phyloP scores from a whole-genome alignment of 2,888 invertebrate species.

The Thymelicus acteon region DNA sequence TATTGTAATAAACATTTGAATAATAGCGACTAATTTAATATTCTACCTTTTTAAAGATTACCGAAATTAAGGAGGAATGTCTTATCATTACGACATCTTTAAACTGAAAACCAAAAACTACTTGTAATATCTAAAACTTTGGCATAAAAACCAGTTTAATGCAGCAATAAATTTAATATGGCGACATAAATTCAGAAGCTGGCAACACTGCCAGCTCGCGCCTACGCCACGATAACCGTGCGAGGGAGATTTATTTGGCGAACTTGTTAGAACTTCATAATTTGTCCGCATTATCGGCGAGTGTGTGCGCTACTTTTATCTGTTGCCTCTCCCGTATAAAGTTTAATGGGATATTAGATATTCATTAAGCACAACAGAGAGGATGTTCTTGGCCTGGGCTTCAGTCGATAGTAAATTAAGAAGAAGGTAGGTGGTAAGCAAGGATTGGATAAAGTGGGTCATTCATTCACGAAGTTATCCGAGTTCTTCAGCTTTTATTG shows the following conservation, averaged over 20 bases:
- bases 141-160: constrained; percentile 17
- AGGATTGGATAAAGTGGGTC: no score
- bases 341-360: constrained; percentile 34
- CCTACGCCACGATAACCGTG: constrained; percentile 69
- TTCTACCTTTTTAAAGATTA: no score
- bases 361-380: constrained; percentile 25
- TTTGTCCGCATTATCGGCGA: constrained; percentile 73
- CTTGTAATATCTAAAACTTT: background rate
- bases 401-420: no score
- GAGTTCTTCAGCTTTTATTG: no score
- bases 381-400: no score
- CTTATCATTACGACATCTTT: no score
- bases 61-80: no score
- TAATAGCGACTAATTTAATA: no score
- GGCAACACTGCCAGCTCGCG: constrained; percentile 58
- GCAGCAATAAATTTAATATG: constrained; percentile 32
- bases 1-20: no score
- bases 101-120: background rate
- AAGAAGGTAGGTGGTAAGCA: no score
- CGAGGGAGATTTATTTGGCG: constrained; percentile 75
- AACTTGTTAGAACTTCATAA: constrained; percentile 82
- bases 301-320: constrained; percentile 61
- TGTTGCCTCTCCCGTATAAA: constrained; percentile 43
- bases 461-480: no score
- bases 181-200: constrained; percentile 42